Evolutionary conservation across 2,888 invertebrate species (phyloP), one percentile per base, ranked within the genome.

Genomic region (Dasypolia templi): DNA sequence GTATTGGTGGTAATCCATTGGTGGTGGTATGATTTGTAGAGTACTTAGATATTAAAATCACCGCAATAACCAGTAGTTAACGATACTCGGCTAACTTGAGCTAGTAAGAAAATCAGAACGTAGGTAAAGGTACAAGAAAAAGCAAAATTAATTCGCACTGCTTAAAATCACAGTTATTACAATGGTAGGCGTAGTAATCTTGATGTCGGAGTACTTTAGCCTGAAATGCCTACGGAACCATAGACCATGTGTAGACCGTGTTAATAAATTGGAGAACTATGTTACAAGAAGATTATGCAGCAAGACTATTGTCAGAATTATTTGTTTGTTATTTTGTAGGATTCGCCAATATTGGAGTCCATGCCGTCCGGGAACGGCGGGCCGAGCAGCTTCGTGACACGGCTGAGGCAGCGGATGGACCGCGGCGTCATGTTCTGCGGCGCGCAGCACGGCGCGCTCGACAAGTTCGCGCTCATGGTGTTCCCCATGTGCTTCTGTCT

Each of bases 341-440:
- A 96, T 88, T 96, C 96, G 29, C 96, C 96, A 70, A 96, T 96
- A 83, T 82, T 96, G 86, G 95, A 96, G 68, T 90, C 94, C 67
- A 93, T 93, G 92, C 92, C 93, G 62, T 82, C 93, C 1, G 91
- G 89, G 17, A 92, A 91, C 17, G 90, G 91, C 7, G 90, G 91
- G n/a, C 90, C 93, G 12, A 88, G 89, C 70, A 91, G 89, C 70
- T 87, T 93, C 55, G 63, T 92, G 85, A 88, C 90, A 77, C 91
- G 95, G 26, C 91, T 97, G 86, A 93, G 93, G 1, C 91, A 95
- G 39, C 91, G 93, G 71, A 92, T 96, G 19, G 97, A 97, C 87
- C 94, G 95, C 67, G 97, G 96, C 12, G 95, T 97, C 51, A 95
- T 97, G 92, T 97, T 97, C 88, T 97, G 97, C 87, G 97, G 97